Evolutionary conservation across 2,113 vertebrate genomes (phyloP).

Genomic region (Austrofundulus limnaeus): DNA sequence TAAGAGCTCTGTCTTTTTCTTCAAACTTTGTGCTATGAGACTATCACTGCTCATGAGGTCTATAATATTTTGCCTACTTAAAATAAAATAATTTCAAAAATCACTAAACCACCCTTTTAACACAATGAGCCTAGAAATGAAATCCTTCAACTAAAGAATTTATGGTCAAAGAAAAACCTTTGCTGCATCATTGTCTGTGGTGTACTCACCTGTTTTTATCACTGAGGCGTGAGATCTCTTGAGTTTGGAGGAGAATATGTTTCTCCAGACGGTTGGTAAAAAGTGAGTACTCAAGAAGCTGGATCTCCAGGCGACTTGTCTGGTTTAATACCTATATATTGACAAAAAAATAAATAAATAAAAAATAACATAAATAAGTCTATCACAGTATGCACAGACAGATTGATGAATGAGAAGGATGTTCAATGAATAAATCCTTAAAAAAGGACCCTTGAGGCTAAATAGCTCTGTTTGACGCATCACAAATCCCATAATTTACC

Average conservation of each 20-base stretch:
- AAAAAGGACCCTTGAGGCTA: slow-evolving; percentile 17
- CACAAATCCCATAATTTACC: slow-evolving; percentile 16
- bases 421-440: neutral
- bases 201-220: slow-evolving; percentile 82
- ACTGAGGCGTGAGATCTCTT: slow-evolving; percentile 80
- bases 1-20: too few species aligned
- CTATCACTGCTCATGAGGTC: too few species aligned
- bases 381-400: neutral
- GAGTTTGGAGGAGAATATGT: slow-evolving; percentile 80
- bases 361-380: neutral
- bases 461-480: slow-evolving; percentile 12
- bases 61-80: too few species aligned
- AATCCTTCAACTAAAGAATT: neutral
- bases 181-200: neutral
- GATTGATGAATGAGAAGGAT: neutral
- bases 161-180: neutral
- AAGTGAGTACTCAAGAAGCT: slow-evolving; percentile 82
- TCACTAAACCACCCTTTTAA: too few species aligned
- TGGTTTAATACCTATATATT: slow-evolving; percentile 82
- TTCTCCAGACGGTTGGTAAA: slow-evolving; percentile 83
- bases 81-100: too few species aligned
- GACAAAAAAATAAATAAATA: neutral
- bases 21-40: too few species aligned
- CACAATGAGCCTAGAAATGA: neutral
- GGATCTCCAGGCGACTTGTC: slow-evolving; percentile 83